phyloP scores from a whole-genome alignment of 2,113 vertebrate genomes.

The Ursus arctos region DNA sequence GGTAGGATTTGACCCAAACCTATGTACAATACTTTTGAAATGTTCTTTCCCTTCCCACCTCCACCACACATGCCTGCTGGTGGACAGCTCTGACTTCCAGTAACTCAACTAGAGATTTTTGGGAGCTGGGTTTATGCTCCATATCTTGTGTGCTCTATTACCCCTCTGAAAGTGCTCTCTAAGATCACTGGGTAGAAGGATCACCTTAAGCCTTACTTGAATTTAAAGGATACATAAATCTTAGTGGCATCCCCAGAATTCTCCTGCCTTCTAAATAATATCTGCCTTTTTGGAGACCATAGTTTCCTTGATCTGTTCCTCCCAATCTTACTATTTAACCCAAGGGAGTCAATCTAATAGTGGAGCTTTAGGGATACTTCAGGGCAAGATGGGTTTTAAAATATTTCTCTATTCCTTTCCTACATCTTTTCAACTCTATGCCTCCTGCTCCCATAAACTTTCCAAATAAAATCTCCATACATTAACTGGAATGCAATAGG shows the following conservation, averaged over 20 bases:
- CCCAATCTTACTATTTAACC: not conserved
- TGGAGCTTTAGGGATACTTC: not conserved
- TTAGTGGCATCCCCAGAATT: not conserved
- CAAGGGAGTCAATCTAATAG: not conserved
- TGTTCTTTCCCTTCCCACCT: not conserved
- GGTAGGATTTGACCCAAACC: not conserved
- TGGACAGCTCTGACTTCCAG: not conserved
- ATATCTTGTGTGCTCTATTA: not conserved
- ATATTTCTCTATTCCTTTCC: not conserved
- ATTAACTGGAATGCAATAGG: not conserved
- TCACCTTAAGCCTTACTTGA: not conserved
- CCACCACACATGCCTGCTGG: no score
- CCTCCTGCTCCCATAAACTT: not conserved
- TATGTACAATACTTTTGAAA: constrained; percentile 38
- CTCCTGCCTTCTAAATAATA: not conserved
- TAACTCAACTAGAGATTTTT: not conserved
- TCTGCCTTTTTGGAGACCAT: not conserved
- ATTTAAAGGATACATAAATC: not conserved
- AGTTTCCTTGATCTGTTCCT: not conserved
- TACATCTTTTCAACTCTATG: not conserved
- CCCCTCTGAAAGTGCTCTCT: not conserved
- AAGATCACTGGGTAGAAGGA: not conserved
- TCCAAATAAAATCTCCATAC: not conserved
- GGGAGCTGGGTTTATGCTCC: not conserved
- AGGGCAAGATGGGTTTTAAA: not conserved